A percentile compares a stretch with the other conserved stretches of the same genome.
phyloP scores from a whole-genome alignment of 2,797 vertebrate genomes.

The Huso huso region DNA sequence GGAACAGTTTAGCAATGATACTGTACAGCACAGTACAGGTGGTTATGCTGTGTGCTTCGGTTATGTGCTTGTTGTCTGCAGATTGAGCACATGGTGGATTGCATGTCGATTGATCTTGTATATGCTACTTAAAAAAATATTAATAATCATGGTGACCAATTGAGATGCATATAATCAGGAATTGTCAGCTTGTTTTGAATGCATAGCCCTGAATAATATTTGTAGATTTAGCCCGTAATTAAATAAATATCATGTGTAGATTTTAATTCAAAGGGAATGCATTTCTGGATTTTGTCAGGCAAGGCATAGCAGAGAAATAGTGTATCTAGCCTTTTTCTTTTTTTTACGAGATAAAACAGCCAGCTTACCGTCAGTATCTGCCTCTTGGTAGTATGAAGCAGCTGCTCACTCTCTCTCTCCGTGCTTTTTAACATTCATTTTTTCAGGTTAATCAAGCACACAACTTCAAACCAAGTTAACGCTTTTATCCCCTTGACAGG shows the following conservation, averaged over 20 bases:
- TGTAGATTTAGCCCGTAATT: too few relatives aligned
- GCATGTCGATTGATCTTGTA: background rate
- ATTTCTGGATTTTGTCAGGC: too few relatives aligned
- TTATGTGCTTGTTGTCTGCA: slow-evolving; percentile 24
- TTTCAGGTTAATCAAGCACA: slow-evolving; percentile 42
- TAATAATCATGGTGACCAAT: too few relatives aligned
- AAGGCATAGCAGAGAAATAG: too few relatives aligned
- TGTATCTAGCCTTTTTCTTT: background rate
- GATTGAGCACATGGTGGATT: slow-evolving; percentile 40
- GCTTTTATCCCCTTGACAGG: slow-evolving; percentile 33
- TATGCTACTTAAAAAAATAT: background rate
- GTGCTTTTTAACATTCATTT: slow-evolving; percentile 38
- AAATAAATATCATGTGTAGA: too few relatives aligned
- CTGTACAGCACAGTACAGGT: slow-evolving; percentile 64
- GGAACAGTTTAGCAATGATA: slow-evolving; percentile 56
- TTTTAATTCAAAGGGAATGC: too few relatives aligned
- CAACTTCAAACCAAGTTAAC: slow-evolving; percentile 56
- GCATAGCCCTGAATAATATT: too few relatives aligned
- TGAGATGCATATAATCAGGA: too few relatives aligned
- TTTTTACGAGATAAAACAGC: background rate
- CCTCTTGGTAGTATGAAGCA: slow-evolving; percentile 25
- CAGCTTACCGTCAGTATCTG: slow-evolving; percentile 28
- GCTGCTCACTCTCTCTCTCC: slow-evolving; percentile 11
- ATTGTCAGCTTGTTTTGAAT: too few relatives aligned
- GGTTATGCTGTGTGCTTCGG: slow-evolving; percentile 42